Percentiles rank a stretch among this genome's conserved stretches.
phyloP scores from a whole-genome alignment of 37 sponge, comb jelly and placozoan genomes.

The Diacarnus erythraeanus region DNA sequence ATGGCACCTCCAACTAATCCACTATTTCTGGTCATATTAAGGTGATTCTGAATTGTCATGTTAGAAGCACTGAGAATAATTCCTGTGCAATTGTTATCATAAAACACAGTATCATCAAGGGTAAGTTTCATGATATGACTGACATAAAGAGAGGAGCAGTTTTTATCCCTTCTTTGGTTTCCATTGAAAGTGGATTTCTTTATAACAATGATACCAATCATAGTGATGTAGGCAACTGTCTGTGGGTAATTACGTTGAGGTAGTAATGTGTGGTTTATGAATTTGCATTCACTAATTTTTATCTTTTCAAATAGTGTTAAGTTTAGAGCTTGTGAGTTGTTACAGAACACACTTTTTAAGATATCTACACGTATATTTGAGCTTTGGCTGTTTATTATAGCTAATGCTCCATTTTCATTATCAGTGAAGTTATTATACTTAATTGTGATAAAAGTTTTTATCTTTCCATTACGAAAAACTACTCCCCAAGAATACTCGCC shows the following conservation, averaged over 20 bases:
- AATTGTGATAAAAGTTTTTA: not conserved
- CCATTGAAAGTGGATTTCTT: not conserved
- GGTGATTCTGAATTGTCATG: not conserved
- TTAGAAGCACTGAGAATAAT: not conserved
- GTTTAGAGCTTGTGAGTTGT: not conserved
- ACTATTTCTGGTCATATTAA: not conserved
- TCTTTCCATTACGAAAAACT: too few relatives aligned
- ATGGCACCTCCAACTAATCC: not conserved
- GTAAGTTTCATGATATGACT: not conserved
- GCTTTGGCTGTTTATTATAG: not conserved
- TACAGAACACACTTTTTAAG: not conserved
- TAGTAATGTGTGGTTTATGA: not conserved
- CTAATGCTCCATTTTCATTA: not conserved
- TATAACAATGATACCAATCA: not conserved
- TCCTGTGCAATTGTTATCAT: not conserved
- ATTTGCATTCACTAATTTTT: not conserved
- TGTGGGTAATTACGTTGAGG: not conserved
- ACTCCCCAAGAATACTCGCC: not conserved
- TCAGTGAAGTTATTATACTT: not conserved
- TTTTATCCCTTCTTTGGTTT: not conserved
- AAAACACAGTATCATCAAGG: not conserved
- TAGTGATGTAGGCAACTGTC: not conserved
- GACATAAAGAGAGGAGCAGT: not conserved
- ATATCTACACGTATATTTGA: not conserved
- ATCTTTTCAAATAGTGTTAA: too few relatives aligned